A percentile compares a stretch with the other conserved stretches of the same genome.
Evolutionary conservation across 2,797 vertebrate genomes (phyloP).

Genomic region (Ateles fusciceps): DNA sequence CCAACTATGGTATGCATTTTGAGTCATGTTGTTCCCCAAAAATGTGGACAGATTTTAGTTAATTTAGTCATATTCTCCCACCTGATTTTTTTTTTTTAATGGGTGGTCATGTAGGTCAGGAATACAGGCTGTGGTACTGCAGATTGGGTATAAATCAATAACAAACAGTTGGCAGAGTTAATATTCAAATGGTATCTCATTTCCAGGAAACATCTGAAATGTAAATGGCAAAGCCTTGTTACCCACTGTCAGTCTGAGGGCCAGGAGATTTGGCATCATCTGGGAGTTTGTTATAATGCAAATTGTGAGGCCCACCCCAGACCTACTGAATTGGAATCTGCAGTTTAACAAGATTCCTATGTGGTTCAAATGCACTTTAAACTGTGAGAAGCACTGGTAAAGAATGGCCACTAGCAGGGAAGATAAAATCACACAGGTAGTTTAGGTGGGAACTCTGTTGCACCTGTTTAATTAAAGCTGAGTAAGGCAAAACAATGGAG

Average conservation of each 20-base stretch:
- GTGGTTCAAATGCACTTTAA: background rate
- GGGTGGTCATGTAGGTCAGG: background rate
- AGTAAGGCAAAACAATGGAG: background rate
- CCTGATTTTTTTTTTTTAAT: background rate
- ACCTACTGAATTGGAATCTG: background rate
- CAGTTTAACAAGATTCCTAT: conserved; percentile 28
- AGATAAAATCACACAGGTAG: background rate
- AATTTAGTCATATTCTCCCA: background rate
- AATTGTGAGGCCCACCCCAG: background rate
- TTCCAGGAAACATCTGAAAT: background rate
- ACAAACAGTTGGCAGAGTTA: conserved; percentile 5
- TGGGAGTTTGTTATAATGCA: background rate
- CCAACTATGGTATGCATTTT: background rate
- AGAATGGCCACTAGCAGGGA: background rate
- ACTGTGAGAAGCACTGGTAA: background rate
- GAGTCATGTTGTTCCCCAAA: background rate
- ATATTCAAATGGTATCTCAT: background rate
- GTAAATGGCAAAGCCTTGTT: background rate
- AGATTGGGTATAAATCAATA: background rate
- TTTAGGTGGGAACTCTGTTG: background rate
- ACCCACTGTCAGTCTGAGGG: background rate
- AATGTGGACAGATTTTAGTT: background rate
- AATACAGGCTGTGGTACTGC: background rate
- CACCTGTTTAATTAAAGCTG: background rate
- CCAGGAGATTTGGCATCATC: background rate